Evolutionary conservation across 1,140 invertebrate species (phyloP).

Genomic region (Eueides isabella): DNA sequence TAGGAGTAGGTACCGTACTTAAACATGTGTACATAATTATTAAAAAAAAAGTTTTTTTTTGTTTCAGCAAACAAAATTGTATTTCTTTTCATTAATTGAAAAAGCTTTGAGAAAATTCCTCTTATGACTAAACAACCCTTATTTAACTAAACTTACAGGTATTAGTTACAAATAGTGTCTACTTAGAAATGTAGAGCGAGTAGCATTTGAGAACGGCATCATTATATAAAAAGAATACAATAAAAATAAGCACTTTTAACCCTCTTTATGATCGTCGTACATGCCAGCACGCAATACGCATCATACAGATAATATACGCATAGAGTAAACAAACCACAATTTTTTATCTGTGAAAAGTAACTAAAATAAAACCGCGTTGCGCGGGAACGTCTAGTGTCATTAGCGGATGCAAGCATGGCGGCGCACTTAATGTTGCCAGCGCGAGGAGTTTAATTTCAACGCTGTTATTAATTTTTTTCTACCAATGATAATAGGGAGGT

Average conservation of each 20-base stretch:
- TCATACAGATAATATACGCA: conserved; percentile 30
- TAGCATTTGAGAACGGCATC: not conserved
- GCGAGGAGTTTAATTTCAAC: conserved; percentile 60
- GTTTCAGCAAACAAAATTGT: not conserved
- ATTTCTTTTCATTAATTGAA: not conserved
- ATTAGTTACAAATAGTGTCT: conserved; percentile 2
- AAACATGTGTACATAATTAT: not conserved
- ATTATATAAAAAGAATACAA: conserved; percentile 23
- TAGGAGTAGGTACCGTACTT: not conserved
- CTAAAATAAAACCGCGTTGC: conserved; percentile 54
- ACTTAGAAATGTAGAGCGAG: conserved; percentile 11
- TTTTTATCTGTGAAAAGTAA: conserved; percentile 56
- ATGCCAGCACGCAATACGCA: conserved; percentile 14
- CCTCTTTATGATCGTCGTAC: conserved; percentile 17
- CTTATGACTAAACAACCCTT: not conserved
- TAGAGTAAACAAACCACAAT: conserved; percentile 46
- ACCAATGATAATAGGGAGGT: conserved; percentile 60
- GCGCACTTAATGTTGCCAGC: conserved; percentile 63
- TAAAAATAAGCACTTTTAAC: conserved; percentile 22
- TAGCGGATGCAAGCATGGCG: conserved; percentile 58
- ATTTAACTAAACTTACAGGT: not conserved
- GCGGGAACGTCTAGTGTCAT: conserved; percentile 64
- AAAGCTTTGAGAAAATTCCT: not conserved
- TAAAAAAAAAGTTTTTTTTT: no score
- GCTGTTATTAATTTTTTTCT: conserved; percentile 62